Evolutionary conservation across 2,113 vertebrate genomes (phyloP), one percentile per base, ranked within the genome.

Genomic region (Stegastes partitus): DNA sequence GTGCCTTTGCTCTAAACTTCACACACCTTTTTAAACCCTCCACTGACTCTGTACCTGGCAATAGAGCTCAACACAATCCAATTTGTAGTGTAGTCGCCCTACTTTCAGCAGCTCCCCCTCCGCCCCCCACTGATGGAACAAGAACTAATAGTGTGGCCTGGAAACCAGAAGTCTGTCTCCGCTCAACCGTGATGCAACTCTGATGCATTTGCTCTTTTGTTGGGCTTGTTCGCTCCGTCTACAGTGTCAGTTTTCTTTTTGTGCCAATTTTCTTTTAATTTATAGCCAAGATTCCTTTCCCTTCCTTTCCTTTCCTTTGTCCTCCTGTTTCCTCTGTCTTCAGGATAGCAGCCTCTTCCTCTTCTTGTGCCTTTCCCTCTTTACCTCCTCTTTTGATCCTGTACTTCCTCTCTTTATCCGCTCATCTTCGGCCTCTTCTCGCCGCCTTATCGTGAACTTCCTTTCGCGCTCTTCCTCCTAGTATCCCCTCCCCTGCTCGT

Each of bases 101-200:
- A 54, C 37, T 16, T 73, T 44, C 28, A 47, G 7, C 34, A 44
- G 21, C 69, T n/a, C 59, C 16, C 50, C 22, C 25, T 25, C 22
- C 56, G 25, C 61, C 74, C 26, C 49, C 77, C 59, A 25, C 44
- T 55, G 42, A 58, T 71, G 68, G 70, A 82, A 74, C 59, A 57
- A 58, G 11, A 74, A 61, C 64, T 62, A 61, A 74, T 65, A 50
- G 31, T 58, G 57, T 15, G 22, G 22, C 63, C 72, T 69, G 73
- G 67, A 73, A 88, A 77, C 63, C 39, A 68, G 65, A 83, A 15
- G 44, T 61, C 62, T 81, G 71, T 83, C 74, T 82, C 64, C 50
- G 23, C 80, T 72, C 72, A 75, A 50, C 68, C 64, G 55, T 53
- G 50, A 39, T 80, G 57, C 58, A 55, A 37, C 58, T 62, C 39